A percentile compares a stretch with the other conserved stretches of the same genome.
These are phyloP conservation scores for Trichosurus vulpecula DNA, from an alignment of 2,797 vertebrate species.

Conservation along the genomic window DNA sequence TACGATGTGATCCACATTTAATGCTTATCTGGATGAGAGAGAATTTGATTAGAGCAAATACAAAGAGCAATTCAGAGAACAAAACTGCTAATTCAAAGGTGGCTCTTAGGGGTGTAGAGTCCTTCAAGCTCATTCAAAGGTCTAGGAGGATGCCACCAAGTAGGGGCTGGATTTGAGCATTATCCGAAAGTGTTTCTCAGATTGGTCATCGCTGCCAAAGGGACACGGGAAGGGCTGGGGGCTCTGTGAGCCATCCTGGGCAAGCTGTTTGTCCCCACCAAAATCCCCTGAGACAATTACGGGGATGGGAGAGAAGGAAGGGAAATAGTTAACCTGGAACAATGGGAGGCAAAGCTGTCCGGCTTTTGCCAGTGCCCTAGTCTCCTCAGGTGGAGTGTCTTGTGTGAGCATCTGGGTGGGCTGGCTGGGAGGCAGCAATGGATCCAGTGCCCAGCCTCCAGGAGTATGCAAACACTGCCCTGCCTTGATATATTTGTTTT, in stretches of 20 bases:
- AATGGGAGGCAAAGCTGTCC: neutral
- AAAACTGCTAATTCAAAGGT: conserved; percentile 83
- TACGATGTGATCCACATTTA: conserved; percentile 83
- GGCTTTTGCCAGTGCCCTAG: neutral
- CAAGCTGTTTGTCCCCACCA: neutral
- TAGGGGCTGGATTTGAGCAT: conserved; percentile 44
- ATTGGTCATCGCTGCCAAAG: neutral
- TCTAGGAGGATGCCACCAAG: conserved; percentile 41
- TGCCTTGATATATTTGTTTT: conserved; percentile 52
- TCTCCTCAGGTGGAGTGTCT: neutral
- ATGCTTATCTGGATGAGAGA: conserved; percentile 85
- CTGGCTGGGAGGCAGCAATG: neutral
- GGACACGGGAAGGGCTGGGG: neutral
- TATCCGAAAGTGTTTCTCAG: conserved; percentile 53
- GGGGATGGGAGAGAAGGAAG: neutral
- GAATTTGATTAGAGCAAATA: conserved; percentile 83
- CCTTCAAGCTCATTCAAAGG: conserved; percentile 73
- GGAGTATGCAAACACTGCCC: conserved; percentile 45
- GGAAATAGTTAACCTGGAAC: neutral
- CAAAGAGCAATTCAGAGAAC: conserved; percentile 82
- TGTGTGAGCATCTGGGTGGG: conserved; percentile 41
- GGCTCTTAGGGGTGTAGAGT: conserved; percentile 72
- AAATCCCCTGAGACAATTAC: neutral
- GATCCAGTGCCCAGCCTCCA: conserved; percentile 43
- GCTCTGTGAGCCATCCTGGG: neutral